These are phyloP conservation scores for Choristoneura fumiferana DNA, from an alignment of 1,140 invertebrate genomes.

Conservation along the genomic window DNA sequence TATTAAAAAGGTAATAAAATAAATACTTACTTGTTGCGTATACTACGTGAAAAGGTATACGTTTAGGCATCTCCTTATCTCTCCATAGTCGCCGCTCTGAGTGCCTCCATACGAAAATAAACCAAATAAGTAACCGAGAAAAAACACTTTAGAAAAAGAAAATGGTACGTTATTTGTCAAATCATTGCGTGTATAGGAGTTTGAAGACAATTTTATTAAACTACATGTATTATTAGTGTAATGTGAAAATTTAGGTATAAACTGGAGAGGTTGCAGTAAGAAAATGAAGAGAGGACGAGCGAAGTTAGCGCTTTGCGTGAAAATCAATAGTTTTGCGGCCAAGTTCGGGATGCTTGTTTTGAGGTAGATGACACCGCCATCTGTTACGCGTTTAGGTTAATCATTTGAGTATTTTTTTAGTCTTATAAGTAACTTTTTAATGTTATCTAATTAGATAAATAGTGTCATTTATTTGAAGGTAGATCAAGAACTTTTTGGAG, in stretches of 20 bases:
- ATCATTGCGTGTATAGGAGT: background rate
- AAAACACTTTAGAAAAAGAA: constrained; percentile 9
- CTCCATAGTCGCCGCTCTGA: constrained; percentile 42
- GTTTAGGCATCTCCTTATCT: constrained; percentile 65
- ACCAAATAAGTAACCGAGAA: constrained; percentile 35
- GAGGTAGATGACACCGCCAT: constrained; percentile 31
- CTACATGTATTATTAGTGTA: constrained; percentile 8
- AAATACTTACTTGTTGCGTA: constrained; percentile 78
- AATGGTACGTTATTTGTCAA: background rate
- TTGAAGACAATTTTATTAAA: background rate
- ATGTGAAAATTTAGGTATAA: background rate
- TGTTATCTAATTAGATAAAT: too few relatives aligned
- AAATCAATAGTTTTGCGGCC: constrained; percentile 40
- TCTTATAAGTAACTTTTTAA: too few relatives aligned
- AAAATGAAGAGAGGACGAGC: constrained; percentile 23
- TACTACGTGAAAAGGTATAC: constrained; percentile 75
- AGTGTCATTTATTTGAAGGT: too few relatives aligned
- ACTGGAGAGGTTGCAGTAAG: constrained; percentile 24
- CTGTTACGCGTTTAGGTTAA: constrained; percentile 13
- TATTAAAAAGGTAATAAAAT: constrained; percentile 17
- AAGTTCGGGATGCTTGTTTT: constrained; percentile 21
- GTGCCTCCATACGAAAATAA: constrained; percentile 32
- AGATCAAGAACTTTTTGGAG: too few relatives aligned
- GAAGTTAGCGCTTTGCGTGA: constrained; percentile 25
- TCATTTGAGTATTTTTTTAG: too few relatives aligned